Base-by-base conservation (phyloP, 2,888 invertebrate species). In the Tridacna crocea region DNA sequence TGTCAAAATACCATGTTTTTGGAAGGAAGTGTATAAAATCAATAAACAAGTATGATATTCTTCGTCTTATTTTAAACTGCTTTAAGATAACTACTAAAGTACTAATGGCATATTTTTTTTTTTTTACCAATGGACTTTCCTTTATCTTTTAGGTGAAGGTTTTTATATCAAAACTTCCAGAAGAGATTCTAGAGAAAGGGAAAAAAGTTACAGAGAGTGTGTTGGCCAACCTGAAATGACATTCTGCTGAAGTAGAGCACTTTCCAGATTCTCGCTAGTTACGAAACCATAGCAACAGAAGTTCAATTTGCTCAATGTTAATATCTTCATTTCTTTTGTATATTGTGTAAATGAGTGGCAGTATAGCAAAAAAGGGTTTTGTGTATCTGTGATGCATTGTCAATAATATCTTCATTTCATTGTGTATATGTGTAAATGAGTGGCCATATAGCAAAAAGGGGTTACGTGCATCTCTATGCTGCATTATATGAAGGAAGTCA, bases 91-190 rank as follows among this genome's bases (percentile, higher is more conserved):
- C n/a, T n/a, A n/a, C n/a, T n/a, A 8, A 36, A 8, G 3, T 36
- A 36, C 36, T 36, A 2, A 4, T 8, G 36, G 36, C 36, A 2
- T 36, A 36, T 36, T 36, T 36, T 36, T 36, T 36, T 4, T 36
- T 36, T 36, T 36, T 36, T 36, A 36, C 36, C 36, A 36, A 4
- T 8, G 2, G 36, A 36, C 36, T 36, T 36, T 36, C 8, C 8
- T 36, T 8, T 74, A n/a, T n/a, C 60, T 87, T 89, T 2, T 85
- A 93, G 92, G 91, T 92, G 27, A 89, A 89, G 68, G 77, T 87
- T 24, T 87, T 93, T 13, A 82, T 92, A 88, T 90, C 91, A 0
- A 65, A 90, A 46, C 70, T 93, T 17, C 91, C 93, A 11, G 83
- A 91, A 79, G 82, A 88, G 48, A 83, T 92, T 51, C 76, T 93